Conservation (phyloP, 2,888 invertebrate genomes). For the Agrotis ipsilon region DNA sequence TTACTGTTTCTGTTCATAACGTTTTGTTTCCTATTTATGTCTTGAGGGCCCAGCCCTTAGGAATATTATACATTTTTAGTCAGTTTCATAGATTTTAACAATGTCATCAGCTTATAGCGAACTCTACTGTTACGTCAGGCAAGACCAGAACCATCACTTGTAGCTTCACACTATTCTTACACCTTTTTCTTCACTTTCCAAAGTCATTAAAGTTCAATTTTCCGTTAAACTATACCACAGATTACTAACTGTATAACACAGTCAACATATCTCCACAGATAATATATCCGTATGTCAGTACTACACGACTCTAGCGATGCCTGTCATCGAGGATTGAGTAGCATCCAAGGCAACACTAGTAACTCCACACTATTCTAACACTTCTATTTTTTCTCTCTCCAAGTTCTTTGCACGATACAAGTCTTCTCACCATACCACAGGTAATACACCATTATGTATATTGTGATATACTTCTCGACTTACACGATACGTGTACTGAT, state of each 20-base stretch:
- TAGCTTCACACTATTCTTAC: constrained; percentile 15
- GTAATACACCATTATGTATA: not conserved
- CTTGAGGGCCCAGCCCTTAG: not conserved
- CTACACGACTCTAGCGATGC: not conserved
- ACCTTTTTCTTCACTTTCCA: not conserved
- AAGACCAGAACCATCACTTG: constrained; percentile 20
- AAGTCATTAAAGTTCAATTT: constrained; percentile 12
- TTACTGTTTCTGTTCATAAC: not conserved
- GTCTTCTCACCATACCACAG: constrained; percentile 5
- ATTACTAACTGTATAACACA: not conserved
- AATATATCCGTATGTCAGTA: constrained; percentile 12
- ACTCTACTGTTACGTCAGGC: constrained; percentile 3
- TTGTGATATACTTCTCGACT: too few species aligned
- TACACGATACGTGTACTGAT: too few species aligned
- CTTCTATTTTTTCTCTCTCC: not conserved
- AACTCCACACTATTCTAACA: not conserved
- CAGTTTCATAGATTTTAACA: not conserved
- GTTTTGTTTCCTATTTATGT: constrained; percentile 3
- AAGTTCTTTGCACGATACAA: not conserved
- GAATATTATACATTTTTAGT: not conserved
- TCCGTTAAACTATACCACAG: constrained; percentile 18
- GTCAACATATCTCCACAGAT: constrained; percentile 9
- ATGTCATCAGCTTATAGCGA: constrained; percentile 6
- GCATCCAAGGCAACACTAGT: not conserved
- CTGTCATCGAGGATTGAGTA: not conserved